Evolutionary conservation across 1,140 invertebrate species (phyloP), one percentile per base, ranked within the genome.

Genomic region (Brachionus rubens): DNA sequence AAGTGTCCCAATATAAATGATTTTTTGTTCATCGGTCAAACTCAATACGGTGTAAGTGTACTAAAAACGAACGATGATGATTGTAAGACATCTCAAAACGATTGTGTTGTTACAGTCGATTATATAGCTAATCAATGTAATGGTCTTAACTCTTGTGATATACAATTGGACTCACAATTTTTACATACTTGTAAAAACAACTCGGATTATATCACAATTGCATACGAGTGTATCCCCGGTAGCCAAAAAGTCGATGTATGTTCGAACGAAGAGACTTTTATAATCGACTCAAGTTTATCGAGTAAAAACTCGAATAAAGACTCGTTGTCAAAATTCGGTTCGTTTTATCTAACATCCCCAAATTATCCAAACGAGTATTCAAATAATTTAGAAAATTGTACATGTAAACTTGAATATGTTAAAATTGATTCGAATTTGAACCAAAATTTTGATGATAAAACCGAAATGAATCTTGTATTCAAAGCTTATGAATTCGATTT

Each of bases 161-260:
- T 72, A 7, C 24, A 16, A 2, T 36, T 72, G 0, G 68, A 72
- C 28, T 47, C 68, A 12, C 68, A 72, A 41, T 72, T 50, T 24
- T 19, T 72, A 16, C 68, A 72, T 36, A 28, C 14, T 14, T 72
- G 68, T 36, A 72, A 72, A 54, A 72, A 72, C n/a, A 48, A 72
- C 16, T 40, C 30, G 9, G 50, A 72, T 48, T 72, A 72, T 36
- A 21, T 72, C 0, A 50, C 46, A n/a, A 28, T 72, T 12, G 68
- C 68, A n/a, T 72, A 72, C 24, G 68, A 72, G 10, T 72, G 68
- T 48, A 72, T 72, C 16, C 68, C 68, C 12, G 68, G 68, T 33
- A 72, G 68, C 14, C 46, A 72, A 54, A 48, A 50, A 52, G 14
- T 72, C 0, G 68, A 72, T 28, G 30, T 72, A 16, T 72, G 68